Evolutionary conservation across 2,797 vertebrate species (phyloP).

Genomic region (Sarcoramphus papa): DNA sequence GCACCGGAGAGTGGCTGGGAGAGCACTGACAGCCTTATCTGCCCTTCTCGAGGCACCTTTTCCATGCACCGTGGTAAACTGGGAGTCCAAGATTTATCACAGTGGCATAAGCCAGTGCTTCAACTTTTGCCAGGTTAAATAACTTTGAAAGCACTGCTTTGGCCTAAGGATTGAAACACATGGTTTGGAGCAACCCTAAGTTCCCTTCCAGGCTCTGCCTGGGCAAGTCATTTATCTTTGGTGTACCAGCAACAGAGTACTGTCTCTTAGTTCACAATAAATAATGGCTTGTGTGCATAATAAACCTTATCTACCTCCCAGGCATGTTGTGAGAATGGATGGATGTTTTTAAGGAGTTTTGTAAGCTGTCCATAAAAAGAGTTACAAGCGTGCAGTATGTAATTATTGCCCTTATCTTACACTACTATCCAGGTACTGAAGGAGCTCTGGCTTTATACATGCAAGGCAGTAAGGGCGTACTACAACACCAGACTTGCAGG

Average conservation of each 20-base stretch:
- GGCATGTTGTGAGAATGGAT: conserved; percentile 10
- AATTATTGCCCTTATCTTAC: conserved; percentile 41
- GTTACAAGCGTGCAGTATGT: neutral
- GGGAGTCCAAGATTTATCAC: neutral
- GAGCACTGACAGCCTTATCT: neutral
- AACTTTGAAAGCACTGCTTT: conserved; percentile 5
- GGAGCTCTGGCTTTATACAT: neutral
- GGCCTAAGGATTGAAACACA: neutral
- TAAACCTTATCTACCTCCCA: conserved; percentile 2
- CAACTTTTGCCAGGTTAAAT: conserved; percentile 19
- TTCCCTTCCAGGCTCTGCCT: conserved; percentile 22
- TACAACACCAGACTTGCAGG: neutral
- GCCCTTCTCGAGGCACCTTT: neutral
- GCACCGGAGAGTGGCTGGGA: neutral
- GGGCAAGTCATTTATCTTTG: conserved; percentile 23
- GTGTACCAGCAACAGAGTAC: neutral
- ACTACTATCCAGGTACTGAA: neutral
- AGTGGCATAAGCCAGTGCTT: neutral
- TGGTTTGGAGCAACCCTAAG: neutral
- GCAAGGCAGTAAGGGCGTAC: neutral
- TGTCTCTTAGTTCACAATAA: neutral
- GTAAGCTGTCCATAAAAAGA: neutral
- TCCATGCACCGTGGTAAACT: neutral
- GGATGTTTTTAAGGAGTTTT: conserved; percentile 29
- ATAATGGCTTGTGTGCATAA: conserved; percentile 8